Evolutionary conservation across 2,113 vertebrate species (phyloP), one percentile per base, ranked within the genome.

Genomic region (Lophius piscatorius): DNA sequence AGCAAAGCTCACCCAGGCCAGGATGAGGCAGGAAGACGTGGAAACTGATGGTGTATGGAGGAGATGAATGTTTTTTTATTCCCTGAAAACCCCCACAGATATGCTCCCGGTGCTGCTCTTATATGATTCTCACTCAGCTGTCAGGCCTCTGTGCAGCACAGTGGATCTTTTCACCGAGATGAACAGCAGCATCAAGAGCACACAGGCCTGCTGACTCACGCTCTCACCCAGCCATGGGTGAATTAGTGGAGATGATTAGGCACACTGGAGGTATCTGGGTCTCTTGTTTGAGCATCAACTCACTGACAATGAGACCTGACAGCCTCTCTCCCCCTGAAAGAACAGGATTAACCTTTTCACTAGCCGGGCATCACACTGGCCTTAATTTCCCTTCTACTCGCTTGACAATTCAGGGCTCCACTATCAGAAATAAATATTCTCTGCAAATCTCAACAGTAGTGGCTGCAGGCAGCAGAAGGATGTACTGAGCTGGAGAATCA

Each of bases 191-290:
- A 54, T 5, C 56, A 61, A 10, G 35, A 68, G 46, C 42, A 58
- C 34, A 34, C 39, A 57, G 76, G 72, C 73, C 23, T 86, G 84
- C 88, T 88, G 86, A 88, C 78, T 90, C 88, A 87, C 50, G 73
- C 71, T 80, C 45, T 1, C 6, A 20, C 21, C 5, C 34, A 67
- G 36, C 65, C 26, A 69, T 56, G 40, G 62, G 28, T 50, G 60
- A 64, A 64, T 78, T 55, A 23, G 39, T 29, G 55, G 40, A 48
- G 39, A 76, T 52, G 74, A 82, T 78, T 73, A 66, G 40, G 59
- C 61, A 63, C 40, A 61, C 40, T 46, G 46, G 42, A 65, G 52
- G 62, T 47, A 52, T 70, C 46, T 56, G 45, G 21, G 39, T 20
- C 44, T 62, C 38, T 0, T 52, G 49, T 80, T 62, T 47, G 41